Evolutionary conservation across 1,140 invertebrate species (phyloP).

Genomic region (Zaprionus camerounensis): DNA sequence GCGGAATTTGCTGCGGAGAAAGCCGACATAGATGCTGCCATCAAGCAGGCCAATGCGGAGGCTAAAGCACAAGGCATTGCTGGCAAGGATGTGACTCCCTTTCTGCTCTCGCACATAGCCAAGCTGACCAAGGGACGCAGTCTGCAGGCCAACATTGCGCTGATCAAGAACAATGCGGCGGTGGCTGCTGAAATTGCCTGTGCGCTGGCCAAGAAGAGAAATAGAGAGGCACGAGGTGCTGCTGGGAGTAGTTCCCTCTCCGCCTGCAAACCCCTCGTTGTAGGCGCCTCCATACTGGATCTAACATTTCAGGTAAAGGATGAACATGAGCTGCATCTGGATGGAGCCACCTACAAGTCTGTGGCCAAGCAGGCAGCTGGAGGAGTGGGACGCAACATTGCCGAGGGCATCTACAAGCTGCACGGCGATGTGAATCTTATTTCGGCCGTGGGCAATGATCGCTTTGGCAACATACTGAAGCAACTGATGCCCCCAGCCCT

Average conservation of each 20-base stretch:
- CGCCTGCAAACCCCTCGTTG: conserved; percentile 49
- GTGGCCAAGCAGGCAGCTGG: conserved; percentile 88
- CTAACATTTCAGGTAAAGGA: conserved; percentile 64
- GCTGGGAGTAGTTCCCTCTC: neutral
- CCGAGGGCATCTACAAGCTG: conserved; percentile 91
- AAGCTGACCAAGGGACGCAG: conserved; percentile 92
- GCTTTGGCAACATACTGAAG: conserved; percentile 85
- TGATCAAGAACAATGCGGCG: conserved; percentile 96
- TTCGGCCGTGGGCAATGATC: conserved; percentile 92
- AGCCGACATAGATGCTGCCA: conserved; percentile 88
- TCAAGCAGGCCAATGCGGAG: conserved; percentile 89
- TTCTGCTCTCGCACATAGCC: conserved; percentile 91
- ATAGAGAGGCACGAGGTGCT: neutral
- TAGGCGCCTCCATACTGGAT: conserved; percentile 78
- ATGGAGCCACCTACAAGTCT: conserved; percentile 91
- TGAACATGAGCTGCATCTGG: conserved; percentile 86
- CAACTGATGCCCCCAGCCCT: conserved; percentile 78
- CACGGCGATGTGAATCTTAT: conserved; percentile 89
- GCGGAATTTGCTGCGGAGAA: conserved; percentile 86
- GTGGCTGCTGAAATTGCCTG: conserved; percentile 93
- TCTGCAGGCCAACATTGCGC: conserved; percentile 93
- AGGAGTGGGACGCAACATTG: conserved; percentile 96
- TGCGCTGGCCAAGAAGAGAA: conserved; percentile 35
- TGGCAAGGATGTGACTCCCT: conserved; percentile 97
- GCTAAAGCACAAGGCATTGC: conserved; percentile 87